Percentiles rank a stretch among this genome's conserved stretches.
phyloP scores from a whole-genome alignment of 2,797 vertebrate genomes.

The Pogonophryne albipinna region DNA sequence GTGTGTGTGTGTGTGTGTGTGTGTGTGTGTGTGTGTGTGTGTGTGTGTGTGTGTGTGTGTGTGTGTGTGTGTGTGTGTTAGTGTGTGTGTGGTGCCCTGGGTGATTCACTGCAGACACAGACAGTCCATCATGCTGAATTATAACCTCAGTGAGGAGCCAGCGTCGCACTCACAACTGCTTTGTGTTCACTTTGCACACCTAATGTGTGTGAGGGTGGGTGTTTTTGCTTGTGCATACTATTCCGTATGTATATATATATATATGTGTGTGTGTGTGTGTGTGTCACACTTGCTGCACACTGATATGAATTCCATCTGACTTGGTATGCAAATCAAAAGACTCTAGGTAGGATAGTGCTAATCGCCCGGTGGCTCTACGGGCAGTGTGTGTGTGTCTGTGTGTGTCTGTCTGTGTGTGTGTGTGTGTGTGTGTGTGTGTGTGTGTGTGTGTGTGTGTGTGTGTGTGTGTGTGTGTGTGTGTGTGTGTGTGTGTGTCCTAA shows the following conservation, averaged over 20 bases:
- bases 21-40: neutral
- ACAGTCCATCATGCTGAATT: conserved; percentile 77
- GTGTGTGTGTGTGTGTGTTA: conserved; percentile 22
- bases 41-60: too few relatives aligned
- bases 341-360: conserved; percentile 90
- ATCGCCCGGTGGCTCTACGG: conserved; percentile 89
- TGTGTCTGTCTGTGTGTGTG: conserved; percentile 57
- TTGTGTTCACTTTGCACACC: conserved; percentile 65
- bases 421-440: conserved; percentile 62
- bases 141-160: conserved; percentile 63
- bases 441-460: conserved; percentile 49
- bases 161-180: conserved; percentile 54
- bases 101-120: conserved; percentile 68
- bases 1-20: conserved; percentile 34
- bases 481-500: conserved; percentile 56
- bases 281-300: conserved; percentile 76
- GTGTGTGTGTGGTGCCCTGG: conserved; percentile 51
- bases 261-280: conserved; percentile 40
- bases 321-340: conserved; percentile 96
- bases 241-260: conserved; percentile 13
- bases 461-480: conserved; percentile 58
- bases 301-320: conserved; percentile 89
- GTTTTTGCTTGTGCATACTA: conserved; percentile 39
- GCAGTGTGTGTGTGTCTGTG: conserved; percentile 33
- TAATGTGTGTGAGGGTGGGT: conserved; percentile 29